Evolutionary conservation across 2,797 vertebrate species (phyloP), one percentile per base, ranked within the genome.

Genomic region (Euphonia xanthogaster): DNA sequence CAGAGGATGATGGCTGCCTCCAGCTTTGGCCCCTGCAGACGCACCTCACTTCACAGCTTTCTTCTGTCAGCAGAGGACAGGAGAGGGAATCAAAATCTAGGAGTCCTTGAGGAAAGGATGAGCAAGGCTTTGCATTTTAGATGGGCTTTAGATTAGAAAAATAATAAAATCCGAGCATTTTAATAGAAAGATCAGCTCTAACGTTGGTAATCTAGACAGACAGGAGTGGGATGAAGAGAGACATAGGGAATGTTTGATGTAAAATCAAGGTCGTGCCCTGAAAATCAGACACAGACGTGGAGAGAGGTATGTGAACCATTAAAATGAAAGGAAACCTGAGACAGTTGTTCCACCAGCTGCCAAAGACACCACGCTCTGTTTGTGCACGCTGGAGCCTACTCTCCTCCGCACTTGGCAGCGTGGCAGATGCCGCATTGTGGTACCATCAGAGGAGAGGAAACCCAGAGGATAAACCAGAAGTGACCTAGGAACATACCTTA

Each of bases 121-220:
- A 95, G 83, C 81, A 94, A 62, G 77, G 73, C 53, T 96, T 93
- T 92, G 68, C 65, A 78, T 94, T 96, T 97, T 92, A 95, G 76
- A 86, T 93, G 71, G 65, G 65, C 70, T 94, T 95, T 86, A 62
- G 75, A 91, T 97, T 92, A 94, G 65, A 93, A 95, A 97, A 97
- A 96, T 90, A 95, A 85, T 94, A 96, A 95, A 97, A 33, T 67
- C 55, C 1, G 15, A 97, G 83, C 62, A 91, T 95, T 97, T 97
- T 95, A 97, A 96, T 95, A 94, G 94, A 96, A 97, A 97, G 88
- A 96, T 97, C 96, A 97, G 84, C 78, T 91, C 89, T 90, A 93
- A 88, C 30, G 1, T 62, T 3, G 10, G 93, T 95, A 97, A 97
- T 96, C 81, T 91, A 88, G 89, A 87, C 91, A 97, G 96, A 94